phyloP scores from a whole-genome alignment of 2,888 invertebrate species.

The Malthinus flaveolus region DNA sequence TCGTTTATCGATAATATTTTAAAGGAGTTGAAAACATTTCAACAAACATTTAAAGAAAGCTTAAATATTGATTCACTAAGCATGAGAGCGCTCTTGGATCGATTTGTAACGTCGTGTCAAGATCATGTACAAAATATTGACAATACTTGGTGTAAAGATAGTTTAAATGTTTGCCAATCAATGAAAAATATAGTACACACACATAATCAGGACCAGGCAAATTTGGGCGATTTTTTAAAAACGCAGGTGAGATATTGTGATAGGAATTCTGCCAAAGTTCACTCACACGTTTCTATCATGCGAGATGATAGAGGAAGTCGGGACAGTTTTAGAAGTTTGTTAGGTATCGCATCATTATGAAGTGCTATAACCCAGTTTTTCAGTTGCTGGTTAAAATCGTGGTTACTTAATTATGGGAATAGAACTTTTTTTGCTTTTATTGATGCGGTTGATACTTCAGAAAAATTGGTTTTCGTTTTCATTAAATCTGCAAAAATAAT shows the following conservation, averaged over 20 bases:
- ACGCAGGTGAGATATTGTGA: background rate
- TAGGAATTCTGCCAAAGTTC: background rate
- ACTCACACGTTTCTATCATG: too few relatives aligned
- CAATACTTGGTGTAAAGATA: background rate
- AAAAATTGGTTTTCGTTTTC: too few relatives aligned
- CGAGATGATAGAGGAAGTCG: too few relatives aligned
- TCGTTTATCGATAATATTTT: background rate
- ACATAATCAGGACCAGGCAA: background rate
- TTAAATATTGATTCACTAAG: background rate
- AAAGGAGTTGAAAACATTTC: background rate
- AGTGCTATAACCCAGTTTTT: too few relatives aligned
- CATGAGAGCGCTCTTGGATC: background rate
- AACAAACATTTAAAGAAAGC: background rate
- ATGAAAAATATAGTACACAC: background rate
- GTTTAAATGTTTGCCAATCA: background rate
- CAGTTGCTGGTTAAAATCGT: too few relatives aligned
- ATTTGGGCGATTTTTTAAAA: background rate
- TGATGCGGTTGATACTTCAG: too few relatives aligned
- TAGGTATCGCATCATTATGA: too few relatives aligned
- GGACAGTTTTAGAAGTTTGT: too few relatives aligned
- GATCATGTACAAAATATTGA: background rate
- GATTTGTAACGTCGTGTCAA: background rate
- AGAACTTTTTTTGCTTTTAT: too few relatives aligned
- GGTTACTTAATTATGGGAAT: too few relatives aligned
- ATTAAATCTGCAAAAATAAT: too few relatives aligned